A percentile compares a stretch with the other conserved stretches of the same genome.
These are phyloP conservation scores for Microplitis demolitor DNA, from an alignment of 1,140 invertebrate species.

Conservation along the genomic window DNA sequence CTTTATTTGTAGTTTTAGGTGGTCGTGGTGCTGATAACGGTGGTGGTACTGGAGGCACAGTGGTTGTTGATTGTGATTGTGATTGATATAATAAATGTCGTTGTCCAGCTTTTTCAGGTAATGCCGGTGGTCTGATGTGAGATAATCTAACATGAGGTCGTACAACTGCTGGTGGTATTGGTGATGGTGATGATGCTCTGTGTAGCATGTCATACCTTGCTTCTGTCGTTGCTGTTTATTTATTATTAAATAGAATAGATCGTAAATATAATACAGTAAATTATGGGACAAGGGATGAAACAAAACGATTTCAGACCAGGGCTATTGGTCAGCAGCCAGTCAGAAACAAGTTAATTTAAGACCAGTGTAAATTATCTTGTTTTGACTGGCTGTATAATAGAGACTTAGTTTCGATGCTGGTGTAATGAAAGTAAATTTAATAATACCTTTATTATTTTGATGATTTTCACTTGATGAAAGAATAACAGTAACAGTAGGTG, in stretches of 20 bases:
- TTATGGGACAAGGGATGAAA: too few species aligned
- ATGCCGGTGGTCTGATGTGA: slow-evolving; percentile 39
- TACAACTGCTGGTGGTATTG: slow-evolving; percentile 37
- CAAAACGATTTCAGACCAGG: too few species aligned
- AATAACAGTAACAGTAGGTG: slow-evolving; percentile 50
- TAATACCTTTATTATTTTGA: slow-evolving; percentile 52
- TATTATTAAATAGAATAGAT: background rate
- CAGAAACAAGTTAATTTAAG: too few species aligned
- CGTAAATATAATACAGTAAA: background rate
- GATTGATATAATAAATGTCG: slow-evolving; percentile 40
- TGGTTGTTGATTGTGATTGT: slow-evolving; percentile 35
- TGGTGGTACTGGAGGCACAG: slow-evolving; percentile 51
- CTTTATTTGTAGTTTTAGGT: slow-evolving; percentile 42
- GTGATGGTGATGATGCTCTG: slow-evolving; percentile 51
- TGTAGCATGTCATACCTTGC: slow-evolving; percentile 60
- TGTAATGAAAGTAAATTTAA: slow-evolving; percentile 10
- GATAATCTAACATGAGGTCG: slow-evolving; percentile 40
- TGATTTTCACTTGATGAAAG: slow-evolving; percentile 46
- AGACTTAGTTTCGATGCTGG: background rate
- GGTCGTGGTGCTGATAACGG: slow-evolving; percentile 52
- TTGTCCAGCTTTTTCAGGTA: slow-evolving; percentile 46
- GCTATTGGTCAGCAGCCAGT: too few species aligned
- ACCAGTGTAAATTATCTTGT: too few species aligned
- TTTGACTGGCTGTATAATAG: too few species aligned
- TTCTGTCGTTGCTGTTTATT: slow-evolving; percentile 45